Evolutionary conservation across 1,140 invertebrate species (phyloP).

Genomic region (Tachypleus tridentatus): DNA sequence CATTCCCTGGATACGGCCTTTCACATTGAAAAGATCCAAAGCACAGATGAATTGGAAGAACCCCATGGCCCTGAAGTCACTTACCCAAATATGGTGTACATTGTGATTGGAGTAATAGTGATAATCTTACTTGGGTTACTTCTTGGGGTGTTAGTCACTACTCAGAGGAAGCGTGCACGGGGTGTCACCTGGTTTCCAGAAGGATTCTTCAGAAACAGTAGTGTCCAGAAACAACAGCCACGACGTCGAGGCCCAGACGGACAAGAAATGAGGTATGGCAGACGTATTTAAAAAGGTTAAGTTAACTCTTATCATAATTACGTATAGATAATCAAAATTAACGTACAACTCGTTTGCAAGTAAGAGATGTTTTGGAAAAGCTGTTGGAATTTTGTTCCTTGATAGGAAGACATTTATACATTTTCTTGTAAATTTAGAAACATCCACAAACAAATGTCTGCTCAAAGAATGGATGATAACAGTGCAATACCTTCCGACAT

Average conservation of each 20-base stretch:
- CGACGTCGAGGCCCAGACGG: conserved; percentile 30
- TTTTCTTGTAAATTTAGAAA: conserved; percentile 8
- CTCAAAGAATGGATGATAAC: conserved; percentile 25
- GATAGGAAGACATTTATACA: neutral
- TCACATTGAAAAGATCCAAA: conserved; percentile 64
- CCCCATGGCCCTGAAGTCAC: conserved; percentile 16
- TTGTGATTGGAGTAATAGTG: conserved; percentile 53
- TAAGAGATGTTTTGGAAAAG: neutral
- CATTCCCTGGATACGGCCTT: conserved; percentile 56
- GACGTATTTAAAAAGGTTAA: neutral
- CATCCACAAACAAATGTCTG: conserved; percentile 15
- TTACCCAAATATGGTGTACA: conserved; percentile 55
- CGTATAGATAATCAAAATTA: no score
- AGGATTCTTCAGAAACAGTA: conserved; percentile 55
- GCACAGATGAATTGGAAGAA: conserved; percentile 35
- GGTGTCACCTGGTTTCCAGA: conserved; percentile 96
- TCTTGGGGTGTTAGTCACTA: conserved; percentile 60
- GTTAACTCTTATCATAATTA: neutral
- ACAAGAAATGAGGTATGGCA: conserved; percentile 32
- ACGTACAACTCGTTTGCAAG: neutral
- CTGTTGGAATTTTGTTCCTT: neutral
- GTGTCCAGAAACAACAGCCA: conserved; percentile 18
- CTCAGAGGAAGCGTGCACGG: conserved; percentile 42
- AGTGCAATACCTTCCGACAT: conserved; percentile 36
- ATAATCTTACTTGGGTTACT: conserved; percentile 54